A percentile compares a stretch with the other conserved stretches of the same genome.
These are phyloP conservation scores for Harpagifer antarcticus DNA, from an alignment of 2,797 vertebrate species.

Conservation along the genomic window DNA sequence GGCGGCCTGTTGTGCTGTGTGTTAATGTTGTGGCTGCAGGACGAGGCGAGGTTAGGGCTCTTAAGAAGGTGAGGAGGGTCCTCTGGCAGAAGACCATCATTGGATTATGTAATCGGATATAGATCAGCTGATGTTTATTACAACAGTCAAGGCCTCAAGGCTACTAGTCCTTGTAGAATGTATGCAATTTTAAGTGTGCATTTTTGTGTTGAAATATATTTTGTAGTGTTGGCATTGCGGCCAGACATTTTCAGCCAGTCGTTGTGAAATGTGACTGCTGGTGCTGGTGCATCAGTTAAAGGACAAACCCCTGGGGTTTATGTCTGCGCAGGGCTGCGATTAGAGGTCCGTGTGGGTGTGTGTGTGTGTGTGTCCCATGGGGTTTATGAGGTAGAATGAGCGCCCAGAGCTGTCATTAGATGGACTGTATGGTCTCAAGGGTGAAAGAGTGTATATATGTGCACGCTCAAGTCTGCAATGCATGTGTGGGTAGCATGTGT, in stretches of 20 bases:
- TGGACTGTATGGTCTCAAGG: slow-evolving; percentile 41
- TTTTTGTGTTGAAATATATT: slow-evolving; percentile 17
- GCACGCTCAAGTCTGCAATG: slow-evolving; percentile 7
- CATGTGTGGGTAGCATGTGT: slow-evolving; percentile 47
- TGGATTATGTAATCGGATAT: slow-evolving; percentile 61
- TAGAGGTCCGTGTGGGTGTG: slow-evolving; percentile 67
- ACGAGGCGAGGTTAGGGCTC: slow-evolving; percentile 46
- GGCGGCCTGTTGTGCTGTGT: slow-evolving; percentile 8
- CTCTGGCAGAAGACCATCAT: slow-evolving; percentile 27
- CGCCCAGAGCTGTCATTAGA: slow-evolving; percentile 71
- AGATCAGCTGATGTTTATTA: slow-evolving; percentile 52
- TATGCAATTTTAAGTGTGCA: background rate
- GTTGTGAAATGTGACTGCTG: slow-evolving; percentile 74
- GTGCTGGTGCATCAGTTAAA: slow-evolving; percentile 86
- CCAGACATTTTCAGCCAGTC: slow-evolving; percentile 42
- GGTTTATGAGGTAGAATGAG: slow-evolving; percentile 56
- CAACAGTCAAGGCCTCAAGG: slow-evolving; percentile 7
- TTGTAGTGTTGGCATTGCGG: slow-evolving; percentile 13
- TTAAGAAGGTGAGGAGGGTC: slow-evolving; percentile 49
- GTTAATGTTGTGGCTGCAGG: slow-evolving; percentile 45
- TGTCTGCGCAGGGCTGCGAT: slow-evolving; percentile 62
- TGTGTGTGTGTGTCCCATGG: slow-evolving; percentile 38
- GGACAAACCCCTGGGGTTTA: slow-evolving; percentile 78
- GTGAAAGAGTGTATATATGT: slow-evolving; percentile 4
- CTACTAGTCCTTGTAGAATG: slow-evolving; percentile 32